Percentiles rank a stretch among this genome's conserved stretches.
phyloP scores from a whole-genome alignment of 2,797 vertebrate species.

The Taeniopygia guttata region DNA sequence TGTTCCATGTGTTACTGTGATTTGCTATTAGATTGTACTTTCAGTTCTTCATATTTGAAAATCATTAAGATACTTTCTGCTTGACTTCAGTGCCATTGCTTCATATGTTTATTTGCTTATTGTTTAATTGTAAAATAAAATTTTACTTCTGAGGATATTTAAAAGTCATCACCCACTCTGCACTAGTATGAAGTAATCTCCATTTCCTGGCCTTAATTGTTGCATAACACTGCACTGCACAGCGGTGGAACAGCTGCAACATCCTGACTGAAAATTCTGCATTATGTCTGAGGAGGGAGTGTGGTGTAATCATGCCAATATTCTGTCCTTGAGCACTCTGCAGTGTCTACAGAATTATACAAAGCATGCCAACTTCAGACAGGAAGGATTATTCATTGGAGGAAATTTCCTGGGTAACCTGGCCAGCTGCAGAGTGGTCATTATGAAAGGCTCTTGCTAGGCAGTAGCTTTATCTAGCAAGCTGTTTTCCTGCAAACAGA shows the following conservation, averaged over 20 bases:
- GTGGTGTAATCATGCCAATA: not conserved
- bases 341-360: not conserved
- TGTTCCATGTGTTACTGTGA: not conserved
- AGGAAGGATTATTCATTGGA: not conserved
- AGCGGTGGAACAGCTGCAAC: slow-evolving; percentile 12
- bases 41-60: not conserved
- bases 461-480: not conserved
- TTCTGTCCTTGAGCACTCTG: not conserved
- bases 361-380: not conserved
- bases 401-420: not conserved
- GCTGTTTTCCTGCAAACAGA: not conserved
- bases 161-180: not conserved
- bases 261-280: slow-evolving; percentile 2
- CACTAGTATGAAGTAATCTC: slow-evolving; percentile 2
- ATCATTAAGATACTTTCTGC: not conserved
- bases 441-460: not conserved
- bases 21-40: not conserved
- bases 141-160: not conserved
- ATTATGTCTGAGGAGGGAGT: not conserved
- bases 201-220: not conserved
- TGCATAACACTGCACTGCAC: not conserved
- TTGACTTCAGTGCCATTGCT: not conserved
- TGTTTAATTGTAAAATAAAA: not conserved
- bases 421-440: not conserved
- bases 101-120: not conserved